Percentiles rank a stretch among this genome's conserved stretches.
These are phyloP conservation scores for Leuciscus idus DNA, from an alignment of 2,113 vertebrate species.

Conservation along the genomic window DNA sequence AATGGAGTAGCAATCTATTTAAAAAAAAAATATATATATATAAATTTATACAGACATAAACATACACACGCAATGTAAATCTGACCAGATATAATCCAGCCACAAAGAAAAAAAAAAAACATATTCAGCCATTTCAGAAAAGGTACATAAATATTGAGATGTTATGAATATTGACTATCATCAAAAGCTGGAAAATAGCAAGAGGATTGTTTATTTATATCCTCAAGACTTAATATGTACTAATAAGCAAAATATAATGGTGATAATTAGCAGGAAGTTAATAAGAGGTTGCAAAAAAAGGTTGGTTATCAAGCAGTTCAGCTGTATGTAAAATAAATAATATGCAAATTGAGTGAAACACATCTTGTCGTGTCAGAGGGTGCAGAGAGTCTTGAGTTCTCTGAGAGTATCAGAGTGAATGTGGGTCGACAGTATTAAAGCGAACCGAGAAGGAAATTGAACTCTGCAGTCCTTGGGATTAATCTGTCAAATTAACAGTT, in stretches of 20 bases:
- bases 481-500: conserved; percentile 57
- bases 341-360: not conserved
- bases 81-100: not conserved
- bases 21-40: too few relatives aligned
- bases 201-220: too few relatives aligned
- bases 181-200: not conserved
- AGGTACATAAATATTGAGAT: not conserved
- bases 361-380: conserved; percentile 30
- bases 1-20: too few relatives aligned
- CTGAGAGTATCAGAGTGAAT: conserved; percentile 52
- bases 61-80: not conserved
- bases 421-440: conserved; percentile 65
- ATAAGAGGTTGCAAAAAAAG: not conserved
- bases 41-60: too few relatives aligned
- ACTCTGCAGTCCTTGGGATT: conserved; percentile 54
- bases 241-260: not conserved
- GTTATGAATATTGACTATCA: not conserved
- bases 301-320: not conserved
- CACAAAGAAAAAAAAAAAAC: not conserved
- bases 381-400: not conserved
- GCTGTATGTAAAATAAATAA: conserved; percentile 11
- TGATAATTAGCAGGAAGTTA: not conserved
- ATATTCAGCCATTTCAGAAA: not conserved
- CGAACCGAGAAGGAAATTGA: conserved; percentile 58
- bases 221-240: not conserved